Conservation (phyloP, 2,797 vertebrate species). For the Micropoecilia bifurca region DNA sequence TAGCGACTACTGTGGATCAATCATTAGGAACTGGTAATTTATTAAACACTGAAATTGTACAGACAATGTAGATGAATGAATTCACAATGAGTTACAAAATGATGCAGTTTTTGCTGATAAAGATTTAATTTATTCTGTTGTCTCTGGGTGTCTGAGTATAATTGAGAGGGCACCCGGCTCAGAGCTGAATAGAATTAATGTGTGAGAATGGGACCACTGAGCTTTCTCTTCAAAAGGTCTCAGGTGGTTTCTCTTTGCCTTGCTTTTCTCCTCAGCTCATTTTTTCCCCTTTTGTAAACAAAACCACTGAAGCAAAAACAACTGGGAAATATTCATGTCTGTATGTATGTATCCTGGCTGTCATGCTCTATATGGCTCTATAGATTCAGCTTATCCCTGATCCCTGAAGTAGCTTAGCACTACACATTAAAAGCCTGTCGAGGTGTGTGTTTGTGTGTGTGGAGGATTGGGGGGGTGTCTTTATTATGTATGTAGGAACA, state of each 20-base stretch:
- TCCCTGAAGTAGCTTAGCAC: constrained; percentile 39
- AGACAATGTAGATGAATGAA: constrained; percentile 39
- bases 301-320: constrained; percentile 50
- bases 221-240: constrained; percentile 62
- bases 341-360: constrained; percentile 38
- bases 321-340: constrained; percentile 40
- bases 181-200: constrained; percentile 63
- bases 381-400: constrained; percentile 26
- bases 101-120: constrained; percentile 45
- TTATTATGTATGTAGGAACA: constrained; percentile 17
- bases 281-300: constrained; percentile 60
- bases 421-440: not conserved
- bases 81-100: constrained; percentile 32
- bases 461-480: not conserved
- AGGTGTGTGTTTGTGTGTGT: not conserved
- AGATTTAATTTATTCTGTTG: constrained; percentile 59
- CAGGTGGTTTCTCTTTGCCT: constrained; percentile 70
- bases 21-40: constrained; percentile 41
- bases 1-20: constrained; percentile 13
- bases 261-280: constrained; percentile 54
- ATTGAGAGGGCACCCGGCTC: constrained; percentile 65
- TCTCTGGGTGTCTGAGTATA: constrained; percentile 57
- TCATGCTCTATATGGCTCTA: constrained; percentile 23
- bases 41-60: constrained; percentile 42
- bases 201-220: constrained; percentile 66